A percentile compares a stretch with the other conserved stretches of the same genome.
These are phyloP conservation scores for Cephus pulcher DNA, from an alignment of 2,888 invertebrate genomes.

Conservation along the genomic window DNA sequence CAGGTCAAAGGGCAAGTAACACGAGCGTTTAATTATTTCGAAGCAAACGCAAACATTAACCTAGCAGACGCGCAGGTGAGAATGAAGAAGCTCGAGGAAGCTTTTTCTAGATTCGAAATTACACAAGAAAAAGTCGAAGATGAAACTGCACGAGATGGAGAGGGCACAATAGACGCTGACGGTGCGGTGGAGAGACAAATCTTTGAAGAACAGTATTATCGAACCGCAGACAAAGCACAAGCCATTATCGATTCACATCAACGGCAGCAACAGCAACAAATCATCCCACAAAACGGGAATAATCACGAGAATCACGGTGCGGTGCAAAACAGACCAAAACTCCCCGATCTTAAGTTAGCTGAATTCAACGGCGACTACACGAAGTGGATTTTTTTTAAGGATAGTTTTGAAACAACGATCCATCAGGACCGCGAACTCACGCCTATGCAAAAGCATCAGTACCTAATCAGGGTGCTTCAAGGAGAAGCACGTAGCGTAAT, in stretches of 20 bases:
- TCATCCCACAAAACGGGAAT: neutral
- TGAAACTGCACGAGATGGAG: neutral
- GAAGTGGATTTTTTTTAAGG: constrained; percentile 22
- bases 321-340: constrained; percentile 11
- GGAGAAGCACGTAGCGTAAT: constrained; percentile 19
- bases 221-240: constrained; percentile 13
- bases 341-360: constrained; percentile 14
- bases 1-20: neutral
- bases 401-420: constrained; percentile 23
- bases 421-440: constrained; percentile 10
- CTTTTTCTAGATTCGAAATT: neutral
- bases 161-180: neutral
- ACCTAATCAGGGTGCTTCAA: constrained; percentile 18
- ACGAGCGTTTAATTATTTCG: too few relatives aligned
- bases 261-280: neutral
- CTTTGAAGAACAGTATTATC: constrained; percentile 19
- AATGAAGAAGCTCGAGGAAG: neutral
- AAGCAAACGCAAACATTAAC: too few relatives aligned
- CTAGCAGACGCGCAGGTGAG: too few relatives aligned
- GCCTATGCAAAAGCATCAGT: constrained; percentile 24
- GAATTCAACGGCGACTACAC: constrained; percentile 20
- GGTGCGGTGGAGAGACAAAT: constrained; percentile 1
- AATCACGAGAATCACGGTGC: neutral
- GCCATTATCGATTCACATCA: constrained; percentile 12
- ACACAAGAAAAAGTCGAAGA: constrained; percentile 9